Base-by-base conservation (phyloP, 1,140 invertebrate species). In the Bombus sibiricus region DNA sequence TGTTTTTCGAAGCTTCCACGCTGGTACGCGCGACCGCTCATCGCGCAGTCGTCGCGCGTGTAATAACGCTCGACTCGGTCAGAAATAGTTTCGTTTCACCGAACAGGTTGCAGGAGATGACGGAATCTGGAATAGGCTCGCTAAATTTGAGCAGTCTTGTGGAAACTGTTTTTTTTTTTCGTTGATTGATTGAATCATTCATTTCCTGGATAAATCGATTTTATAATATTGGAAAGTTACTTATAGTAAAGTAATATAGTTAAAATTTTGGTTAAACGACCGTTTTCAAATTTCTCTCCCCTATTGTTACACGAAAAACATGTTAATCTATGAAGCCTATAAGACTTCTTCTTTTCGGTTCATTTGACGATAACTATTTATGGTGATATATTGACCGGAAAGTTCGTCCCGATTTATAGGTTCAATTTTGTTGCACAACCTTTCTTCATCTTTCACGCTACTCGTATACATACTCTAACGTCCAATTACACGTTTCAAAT, bases 1-100 rank as follows among this genome's bases (percentile, higher is more conserved):
- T 25, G 71, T 72, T 81, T 81, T 81, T 81, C 69, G 53, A 81
- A 22, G 68, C 79, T 71, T 41, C 37, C 37, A 28, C 37, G 22
- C 2, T 15, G 68, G n/a, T 18, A n/a, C 41, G n/a, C 37, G 22
- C 25, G 78, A 53, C 47, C 47, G 47, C 47, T 53, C 47, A 53
- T 53, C 47, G 47, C 47, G 47, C 47, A 53, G 47, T 69, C 78
- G 22, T 69, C 78, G 78, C 78, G 77, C 64, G 64, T 37, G 66
- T 72, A 81, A 71, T 71, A 81, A 59, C 39, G 69, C n/a, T 34
- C 28, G n/a, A 47, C 53, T 81, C 10, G 79, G n/a, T 62, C 5
- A n/a, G 57, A 72, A 62, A 64, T 43, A 43, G 71, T 71, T 71
- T 37, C n/a, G 69, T 81, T 74, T 64, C 22, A 32, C 8, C 28